Evolutionary conservation across 2,888 invertebrate species (phyloP), one percentile per base, ranked within the genome.

Genomic region (Dinocampus coccinellae): DNA sequence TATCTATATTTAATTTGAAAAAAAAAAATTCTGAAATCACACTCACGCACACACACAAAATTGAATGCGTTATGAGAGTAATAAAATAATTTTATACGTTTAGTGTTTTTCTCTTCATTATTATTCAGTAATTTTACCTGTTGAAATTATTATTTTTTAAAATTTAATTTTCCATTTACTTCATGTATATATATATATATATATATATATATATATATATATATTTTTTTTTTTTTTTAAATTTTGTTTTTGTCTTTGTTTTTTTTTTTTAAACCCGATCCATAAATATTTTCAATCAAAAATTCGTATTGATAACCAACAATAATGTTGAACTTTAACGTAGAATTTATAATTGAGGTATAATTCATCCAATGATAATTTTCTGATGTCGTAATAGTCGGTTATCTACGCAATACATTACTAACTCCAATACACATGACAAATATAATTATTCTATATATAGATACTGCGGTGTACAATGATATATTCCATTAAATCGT

Each of bases 381-480:
- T 65, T 65, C 24, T 34, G 53, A 36, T 65, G 55, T 65, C 65
- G 55, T 26, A 65, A 65, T 55, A 24, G 34, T 65, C 55, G 36
- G 53, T n/a, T 53, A 20, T n/a, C 22, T 7, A 34, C 2, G 16
- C 4, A 24, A 7, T 20, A 7, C 47, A 47, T 16, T 3, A 47
- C 1, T 16, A 47, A 47, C 16, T 20, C n/a, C 16, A 47, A 47
- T 47, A 16, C 16, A 47, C 47, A 16, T 47, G 16, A 47, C 47
- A 7, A 16, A 47, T 2, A 47, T 16, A 39, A 39, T 39, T 39
- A n/a, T 33, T n/a, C n/a, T 29, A 29, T 29, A 36, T 36, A 1
- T 9, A 36, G 1, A 36, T 36, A 10, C 36, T 9, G 4, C 16
- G 7, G 3, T 16, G 22, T 10, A 16, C 20, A 20, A 6, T 20